Base-by-base conservation (phyloP, 2,113 vertebrate species). In the Martes martes region DNA sequence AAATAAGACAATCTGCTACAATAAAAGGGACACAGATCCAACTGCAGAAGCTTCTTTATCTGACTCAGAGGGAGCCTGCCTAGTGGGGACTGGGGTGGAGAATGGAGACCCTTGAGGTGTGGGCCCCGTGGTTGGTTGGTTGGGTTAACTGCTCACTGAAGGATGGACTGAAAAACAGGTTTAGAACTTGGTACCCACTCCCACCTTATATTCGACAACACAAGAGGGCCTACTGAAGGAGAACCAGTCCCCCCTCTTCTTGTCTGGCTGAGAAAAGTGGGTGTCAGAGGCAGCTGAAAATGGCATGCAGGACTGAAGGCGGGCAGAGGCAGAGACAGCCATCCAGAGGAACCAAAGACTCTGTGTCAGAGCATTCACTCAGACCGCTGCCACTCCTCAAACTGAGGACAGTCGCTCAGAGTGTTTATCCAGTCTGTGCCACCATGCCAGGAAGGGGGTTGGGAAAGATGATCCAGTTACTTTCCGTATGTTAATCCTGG, bases 341-440 rank as follows among this genome's bases (percentile, higher is more conserved):
- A 57, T 28, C 33, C 24, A 42, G 13, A 86, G 36, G 69, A 61
- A 33, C 36, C 11, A 31, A 28, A 31, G 14, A 63, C 9, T 65
- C 16, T 13, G 23, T 11, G 24, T 28, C 76, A 47, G 19, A 5
- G 8, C 2, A 19, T 31, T 10, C 21, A 1, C 84, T 33, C 42
- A 15, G 47, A 42, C 26, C 52, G 4, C 11, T n/a, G n/a, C 14
- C 8, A 11, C 83, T 87, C 45, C 26, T 73, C 18, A 82, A 23
- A 61, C 33, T 6, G 24, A 83, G 31, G 82, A 78, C 39, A 47
- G 73, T 3, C 1, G 3, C n/a, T 31, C 23, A 7, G 55, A 15
- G 36, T 80, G 55, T 65, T 89, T 63, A 59, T n/a, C 67, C 81
- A 26, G 85, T 26, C 52, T n/a, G 31, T 78, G 94, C 55, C 87